Conservation (phyloP, 1,140 invertebrate genomes). For the Pemphigus obesinymphae region DNA sequence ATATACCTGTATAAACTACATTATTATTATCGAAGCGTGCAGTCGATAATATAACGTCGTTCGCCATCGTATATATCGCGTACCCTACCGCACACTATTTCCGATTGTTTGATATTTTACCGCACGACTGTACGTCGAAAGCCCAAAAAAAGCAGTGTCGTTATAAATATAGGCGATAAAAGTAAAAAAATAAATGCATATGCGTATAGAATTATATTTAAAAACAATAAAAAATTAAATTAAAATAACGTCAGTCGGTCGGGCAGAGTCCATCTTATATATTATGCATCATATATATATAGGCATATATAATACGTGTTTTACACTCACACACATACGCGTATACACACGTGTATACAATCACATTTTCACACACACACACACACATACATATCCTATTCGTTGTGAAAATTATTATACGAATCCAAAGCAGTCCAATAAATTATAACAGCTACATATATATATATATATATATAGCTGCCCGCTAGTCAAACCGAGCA, state of each 20-base stretch:
- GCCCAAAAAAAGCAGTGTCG: background rate
- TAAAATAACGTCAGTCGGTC: background rate
- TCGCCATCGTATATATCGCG: background rate
- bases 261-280: background rate
- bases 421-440: slow-evolving; percentile 37
- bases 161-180: background rate
- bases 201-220: background rate
- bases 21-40: no score
- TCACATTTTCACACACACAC: background rate
- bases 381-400: no score
- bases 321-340: background rate
- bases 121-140: background rate
- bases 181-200: background rate
- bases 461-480: no score
- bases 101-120: background rate
- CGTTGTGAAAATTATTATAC: no score
- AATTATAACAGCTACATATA: slow-evolving; percentile 40
- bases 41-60: background rate
- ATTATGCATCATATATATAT: no score
- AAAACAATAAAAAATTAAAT: no score
- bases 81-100: background rate
- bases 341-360: slow-evolving; percentile 12
- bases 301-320: no score
- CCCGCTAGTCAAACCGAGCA: slow-evolving; percentile 28
- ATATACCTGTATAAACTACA: no score